Evolutionary conservation across 35 echinoderm and acorn worm genomes (phyloP), one percentile per base, ranked within the genome.

Genomic region (Chiridota heheva): DNA sequence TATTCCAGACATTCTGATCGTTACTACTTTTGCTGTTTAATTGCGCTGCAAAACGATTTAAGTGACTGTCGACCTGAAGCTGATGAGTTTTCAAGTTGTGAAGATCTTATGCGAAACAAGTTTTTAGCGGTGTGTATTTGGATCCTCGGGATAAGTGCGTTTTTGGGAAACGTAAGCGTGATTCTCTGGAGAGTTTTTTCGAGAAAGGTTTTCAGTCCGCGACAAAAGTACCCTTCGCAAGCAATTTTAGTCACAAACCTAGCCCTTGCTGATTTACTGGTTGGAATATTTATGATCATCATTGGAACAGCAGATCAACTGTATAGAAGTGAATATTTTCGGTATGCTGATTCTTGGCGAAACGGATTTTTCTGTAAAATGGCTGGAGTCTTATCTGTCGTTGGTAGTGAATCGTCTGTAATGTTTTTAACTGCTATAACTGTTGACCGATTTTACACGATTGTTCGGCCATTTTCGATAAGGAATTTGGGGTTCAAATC

Each of bases 321-420:
- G 27, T 58, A 69, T 59, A 61, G 75, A 1, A 40, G 62, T 8
- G 29, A 47, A 2, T 88, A 88, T 22, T 76, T 88, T 27, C 24
- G 20, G 10, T 37, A 88, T 45, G 62, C 60, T 2, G 36, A 60
- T 22, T 34, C 38, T 30, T 88, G 86, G 86, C 62, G 76, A 44
- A 36, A 33, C 4, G 69, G 86, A 7, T 31, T 30, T 7, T 7
- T 86, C 22, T 92, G 90, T 69, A 47, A 70, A 39, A 56, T 87
- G 38, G 76, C 78, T 17, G 90, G 90, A 25, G 87, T 87, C 60
- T 36, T 92, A 22, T 82, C 90, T 2, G 58, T 72, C 0, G 17
- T 92, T 22, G 74, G 74, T 44, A 92, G 83, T 73, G 77, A 88
- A 60, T 44, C 77, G 12, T 87, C 90, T 15, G 84, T 92, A 3